Conservation (phyloP, 2,888 invertebrate species). For the Tolmerus cingulatus region DNA sequence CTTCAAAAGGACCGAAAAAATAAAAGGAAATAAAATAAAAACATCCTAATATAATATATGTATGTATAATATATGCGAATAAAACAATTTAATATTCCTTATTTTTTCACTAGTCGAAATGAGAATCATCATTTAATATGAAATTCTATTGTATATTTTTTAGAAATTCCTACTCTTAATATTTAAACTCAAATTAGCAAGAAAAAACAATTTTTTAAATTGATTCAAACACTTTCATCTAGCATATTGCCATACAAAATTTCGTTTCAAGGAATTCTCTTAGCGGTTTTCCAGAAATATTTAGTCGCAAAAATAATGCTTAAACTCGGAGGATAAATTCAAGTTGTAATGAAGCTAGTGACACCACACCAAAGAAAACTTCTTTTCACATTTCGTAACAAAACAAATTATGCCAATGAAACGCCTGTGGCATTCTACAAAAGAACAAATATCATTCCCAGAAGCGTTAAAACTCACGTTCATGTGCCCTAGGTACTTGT, state of each 20-base stretch:
- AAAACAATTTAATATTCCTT: no score
- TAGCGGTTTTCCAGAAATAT: not conserved
- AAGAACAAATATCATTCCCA: not conserved
- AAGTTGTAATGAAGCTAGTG: not conserved
- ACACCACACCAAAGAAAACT: not conserved
- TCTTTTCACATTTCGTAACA: not conserved
- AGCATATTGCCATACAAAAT: not conserved
- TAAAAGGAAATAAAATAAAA: no score
- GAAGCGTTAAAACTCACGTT: not conserved
- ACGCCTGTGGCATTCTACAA: not conserved
- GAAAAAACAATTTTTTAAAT: not conserved
- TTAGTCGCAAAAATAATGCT: not conserved
- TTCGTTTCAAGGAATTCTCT: not conserved
- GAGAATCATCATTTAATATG: not conserved
- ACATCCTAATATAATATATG: no score
- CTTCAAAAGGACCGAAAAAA: no score
- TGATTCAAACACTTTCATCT: not conserved
- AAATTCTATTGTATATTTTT: no score
- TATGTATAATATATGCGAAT: no score
- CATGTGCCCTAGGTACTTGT: not conserved
- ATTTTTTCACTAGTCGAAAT: not conserved
- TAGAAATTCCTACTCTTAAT: no score
- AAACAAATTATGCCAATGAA: not conserved
- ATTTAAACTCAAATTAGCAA: not conserved
- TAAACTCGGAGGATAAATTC: not conserved